Conservation (phyloP, 2,113 vertebrate species). For the Cyphomyrus plagiostoma region DNA sequence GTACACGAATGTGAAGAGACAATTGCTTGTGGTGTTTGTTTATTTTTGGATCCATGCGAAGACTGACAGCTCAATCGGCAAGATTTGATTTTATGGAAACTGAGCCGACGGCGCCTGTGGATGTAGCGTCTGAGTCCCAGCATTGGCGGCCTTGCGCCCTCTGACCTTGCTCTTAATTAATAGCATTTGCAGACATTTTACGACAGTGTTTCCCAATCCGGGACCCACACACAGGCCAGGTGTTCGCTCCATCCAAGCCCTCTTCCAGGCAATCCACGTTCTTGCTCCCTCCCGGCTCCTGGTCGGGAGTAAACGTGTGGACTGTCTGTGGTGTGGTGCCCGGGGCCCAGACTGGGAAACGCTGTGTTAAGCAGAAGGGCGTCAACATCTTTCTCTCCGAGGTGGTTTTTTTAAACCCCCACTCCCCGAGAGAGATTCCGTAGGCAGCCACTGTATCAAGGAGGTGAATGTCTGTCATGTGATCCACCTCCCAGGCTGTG, state of each 20-base stretch:
- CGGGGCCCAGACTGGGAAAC: neutral
- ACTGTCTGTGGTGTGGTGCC: neutral
- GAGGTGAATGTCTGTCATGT: neutral
- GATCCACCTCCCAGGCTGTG: neutral
- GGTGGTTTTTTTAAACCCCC: neutral
- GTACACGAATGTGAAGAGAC: neutral
- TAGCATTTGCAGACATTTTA: neutral
- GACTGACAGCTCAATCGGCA: neutral
- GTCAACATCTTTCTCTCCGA: neutral
- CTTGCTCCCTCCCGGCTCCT: neutral
- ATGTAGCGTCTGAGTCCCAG: neutral
- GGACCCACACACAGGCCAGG: neutral
- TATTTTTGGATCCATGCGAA: neutral
- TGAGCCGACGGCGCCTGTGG: accelerated
- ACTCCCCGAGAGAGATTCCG: neutral
- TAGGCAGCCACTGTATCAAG: neutral
- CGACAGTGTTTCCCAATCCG: neutral
- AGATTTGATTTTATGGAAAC: neutral
- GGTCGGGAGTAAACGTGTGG: neutral
- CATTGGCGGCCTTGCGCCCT: neutral
- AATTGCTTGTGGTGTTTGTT: neutral
- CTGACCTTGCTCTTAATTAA: neutral
- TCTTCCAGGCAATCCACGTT: neutral
- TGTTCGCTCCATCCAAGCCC: neutral
- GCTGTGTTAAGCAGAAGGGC: neutral